Evolutionary conservation across 2,888 invertebrate species (phyloP), one percentile per base, ranked within the genome.

Genomic region (Lepidocyrtoides sp.): DNA sequence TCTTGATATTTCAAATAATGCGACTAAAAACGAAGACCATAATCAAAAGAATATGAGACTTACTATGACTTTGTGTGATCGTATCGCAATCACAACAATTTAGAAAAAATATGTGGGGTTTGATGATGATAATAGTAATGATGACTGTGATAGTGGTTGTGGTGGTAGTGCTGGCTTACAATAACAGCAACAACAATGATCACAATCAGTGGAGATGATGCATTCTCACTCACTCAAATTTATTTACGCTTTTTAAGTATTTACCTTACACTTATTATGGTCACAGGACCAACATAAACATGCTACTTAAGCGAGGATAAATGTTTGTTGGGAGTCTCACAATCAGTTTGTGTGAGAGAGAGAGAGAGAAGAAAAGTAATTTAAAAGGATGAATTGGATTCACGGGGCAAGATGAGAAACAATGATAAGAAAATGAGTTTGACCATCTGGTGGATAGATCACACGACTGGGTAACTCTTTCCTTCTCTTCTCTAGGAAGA

Each of bases 201-300:
- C 63, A 66, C 32, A 66, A 66, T 66, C 63, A 66, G 32, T 8
- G 0, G 29, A 32, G 29, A 32, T 44, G 44, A 8, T 26, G 41
- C 41, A 72, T 44, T 72, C 72, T 41, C 44, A 72, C 72, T 41
- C 72, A 41, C 41, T 44, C 72, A 72, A 44, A 44, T 72, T 41
- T 66, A 32, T 66, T 66, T 66, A 66, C 32, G 63, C 29, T 32
- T 66, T 60, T 66, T 66, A 66, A 66, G 63, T 66, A 66, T 66
- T 66, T 66, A 66, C 32, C 63, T 66, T 66, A 32, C 29, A 66
- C 29, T 32, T 66, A 66, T 32, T 26, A 60, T 26, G 23, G 60
- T 60, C 60, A 8, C 8, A 26, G 60, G 26, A 60, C 1, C 2
- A 26, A 60, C 10, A 60, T 60, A 60, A 60, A 60, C 60, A 69